These are phyloP conservation scores for Drosophila subobscura DNA, from an alignment of 1,140 invertebrate genomes.

Conservation along the genomic window DNA sequence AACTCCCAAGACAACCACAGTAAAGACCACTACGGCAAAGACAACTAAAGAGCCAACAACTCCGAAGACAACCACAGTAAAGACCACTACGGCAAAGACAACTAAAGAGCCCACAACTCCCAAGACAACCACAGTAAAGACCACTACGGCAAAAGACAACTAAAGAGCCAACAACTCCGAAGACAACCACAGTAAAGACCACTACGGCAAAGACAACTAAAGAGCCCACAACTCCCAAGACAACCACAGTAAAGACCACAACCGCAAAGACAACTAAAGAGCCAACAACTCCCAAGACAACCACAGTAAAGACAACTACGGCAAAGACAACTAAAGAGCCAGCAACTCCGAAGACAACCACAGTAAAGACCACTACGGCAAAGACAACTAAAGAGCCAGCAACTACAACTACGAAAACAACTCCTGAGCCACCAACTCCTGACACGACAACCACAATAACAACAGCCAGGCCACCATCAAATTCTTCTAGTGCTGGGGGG, in stretches of 20 bases:
- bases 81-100: background rate
- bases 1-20: background rate
- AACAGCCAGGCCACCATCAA: no score
- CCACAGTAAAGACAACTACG: background rate
- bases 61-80: background rate
- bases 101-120: background rate
- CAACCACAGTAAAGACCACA: background rate
- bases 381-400: background rate
- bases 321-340: background rate
- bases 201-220: background rate
- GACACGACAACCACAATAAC: no score
- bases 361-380: no score
- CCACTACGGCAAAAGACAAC: background rate
- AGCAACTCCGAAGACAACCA: background rate
- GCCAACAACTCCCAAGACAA: background rate
- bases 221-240: background rate
- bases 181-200: background rate
- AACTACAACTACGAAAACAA: background rate
- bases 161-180: background rate
- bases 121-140: background rate
- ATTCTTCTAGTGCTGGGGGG: no score
- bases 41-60: background rate
- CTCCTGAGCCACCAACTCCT: background rate
- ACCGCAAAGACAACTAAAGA: background rate
- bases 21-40: background rate